Conservation (phyloP, 1,140 invertebrate genomes). For the Macrosteles quadrilineatus region DNA sequence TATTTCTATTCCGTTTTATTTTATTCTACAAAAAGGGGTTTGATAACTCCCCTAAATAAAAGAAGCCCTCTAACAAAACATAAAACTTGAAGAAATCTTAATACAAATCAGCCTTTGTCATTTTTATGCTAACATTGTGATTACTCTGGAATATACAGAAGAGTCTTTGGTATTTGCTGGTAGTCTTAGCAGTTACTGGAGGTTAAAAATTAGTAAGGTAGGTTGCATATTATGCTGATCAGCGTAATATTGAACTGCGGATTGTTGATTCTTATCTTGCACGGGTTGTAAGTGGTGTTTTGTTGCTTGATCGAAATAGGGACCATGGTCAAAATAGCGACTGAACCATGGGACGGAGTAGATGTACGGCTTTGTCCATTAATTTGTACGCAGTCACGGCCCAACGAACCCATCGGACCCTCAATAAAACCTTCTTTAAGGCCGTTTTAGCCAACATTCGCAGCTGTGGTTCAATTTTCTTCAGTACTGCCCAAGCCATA, state of each 20-base stretch:
- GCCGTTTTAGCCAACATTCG: constrained; percentile 37
- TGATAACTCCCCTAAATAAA: too few relatives aligned
- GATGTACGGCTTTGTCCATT: constrained; percentile 33
- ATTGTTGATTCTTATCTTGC: not conserved
- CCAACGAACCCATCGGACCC: constrained; percentile 30
- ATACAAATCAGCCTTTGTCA: too few relatives aligned
- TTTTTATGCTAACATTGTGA: too few relatives aligned
- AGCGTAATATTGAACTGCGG: constrained; percentile 7
- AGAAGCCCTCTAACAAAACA: too few relatives aligned
- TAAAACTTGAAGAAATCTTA: too few relatives aligned
- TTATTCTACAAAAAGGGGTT: not conserved
- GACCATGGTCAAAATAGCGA: not conserved
- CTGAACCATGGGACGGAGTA: constrained; percentile 33
- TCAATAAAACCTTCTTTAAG: constrained; percentile 36
- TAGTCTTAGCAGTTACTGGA: not conserved
- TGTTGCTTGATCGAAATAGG: not conserved
- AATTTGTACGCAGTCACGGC: constrained; percentile 34
- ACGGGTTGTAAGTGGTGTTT: constrained; percentile 1
- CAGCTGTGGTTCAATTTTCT: constrained; percentile 28
- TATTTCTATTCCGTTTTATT: not conserved
- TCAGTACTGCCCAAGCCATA: constrained; percentile 23
- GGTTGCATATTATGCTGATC: not conserved
- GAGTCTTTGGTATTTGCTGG: not conserved
- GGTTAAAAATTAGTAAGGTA: constrained; percentile 1
- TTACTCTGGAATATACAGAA: not conserved